Percentiles rank a stretch among this genome's conserved stretches.
phyloP scores from a whole-genome alignment of 2,888 invertebrate genomes.

The Auanema freiburgensis region DNA sequence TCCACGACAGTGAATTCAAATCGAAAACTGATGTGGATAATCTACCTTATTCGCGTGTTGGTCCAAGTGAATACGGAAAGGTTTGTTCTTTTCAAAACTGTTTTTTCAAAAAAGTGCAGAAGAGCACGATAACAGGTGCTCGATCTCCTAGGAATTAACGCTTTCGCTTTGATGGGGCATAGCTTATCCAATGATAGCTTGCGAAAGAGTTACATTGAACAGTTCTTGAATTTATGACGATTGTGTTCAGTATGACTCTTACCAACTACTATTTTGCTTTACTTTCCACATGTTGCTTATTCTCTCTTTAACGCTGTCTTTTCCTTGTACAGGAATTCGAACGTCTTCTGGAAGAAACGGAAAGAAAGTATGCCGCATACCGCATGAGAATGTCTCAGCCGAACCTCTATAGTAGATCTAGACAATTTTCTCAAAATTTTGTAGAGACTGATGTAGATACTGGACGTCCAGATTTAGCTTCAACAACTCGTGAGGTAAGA shows the following conservation, averaged over 20 bases:
- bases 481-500: slow-evolving; percentile 25
- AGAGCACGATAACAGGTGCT: no score
- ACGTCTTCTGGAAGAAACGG: slow-evolving; percentile 58
- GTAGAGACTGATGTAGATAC: slow-evolving; percentile 53
- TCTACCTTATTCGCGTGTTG: slow-evolving; percentile 38
- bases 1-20: slow-evolving; percentile 58
- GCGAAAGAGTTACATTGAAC: not conserved
- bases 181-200: not conserved
- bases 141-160: not conserved
- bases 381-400: slow-evolving; percentile 50
- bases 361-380: slow-evolving; percentile 58
- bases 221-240: not conserved
- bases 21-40: slow-evolving; percentile 35
- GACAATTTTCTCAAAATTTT: slow-evolving; percentile 36
- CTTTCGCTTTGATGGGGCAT: not conserved
- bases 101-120: not conserved
- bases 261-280: not conserved
- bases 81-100: slow-evolving; percentile 6
- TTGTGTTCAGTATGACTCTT: not conserved
- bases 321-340: slow-evolving; percentile 57
- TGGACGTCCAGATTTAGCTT: slow-evolving; percentile 26
- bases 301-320: slow-evolving; percentile 6
- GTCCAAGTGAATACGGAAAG: slow-evolving; percentile 23
- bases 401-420: slow-evolving; percentile 41
- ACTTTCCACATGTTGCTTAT: not conserved